phyloP scores from a whole-genome alignment of 2,113 vertebrate species.

The Morone chrysops region DNA sequence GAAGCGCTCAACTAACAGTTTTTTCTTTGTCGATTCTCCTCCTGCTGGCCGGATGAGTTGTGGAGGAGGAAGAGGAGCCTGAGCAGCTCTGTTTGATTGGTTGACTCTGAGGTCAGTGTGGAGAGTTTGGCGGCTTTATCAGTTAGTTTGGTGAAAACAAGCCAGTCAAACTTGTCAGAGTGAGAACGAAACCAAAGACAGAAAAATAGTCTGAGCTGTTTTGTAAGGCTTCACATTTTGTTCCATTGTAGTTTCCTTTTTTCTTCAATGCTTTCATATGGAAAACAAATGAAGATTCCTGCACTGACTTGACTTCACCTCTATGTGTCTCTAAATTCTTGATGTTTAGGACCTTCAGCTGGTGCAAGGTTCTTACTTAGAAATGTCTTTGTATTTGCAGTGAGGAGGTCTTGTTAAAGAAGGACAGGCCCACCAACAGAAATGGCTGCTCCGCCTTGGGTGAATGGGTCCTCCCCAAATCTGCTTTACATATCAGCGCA shows the following conservation, averaged over 20 bases:
- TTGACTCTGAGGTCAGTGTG: conserved; percentile 68
- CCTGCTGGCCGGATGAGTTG: conserved; percentile 87
- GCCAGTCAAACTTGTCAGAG: background rate
- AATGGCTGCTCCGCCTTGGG: too few species aligned
- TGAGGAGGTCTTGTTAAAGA: background rate
- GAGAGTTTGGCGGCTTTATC: conserved; percentile 59
- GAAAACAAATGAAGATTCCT: conserved; percentile 5
- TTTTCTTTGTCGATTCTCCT: conserved; percentile 51
- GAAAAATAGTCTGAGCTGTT: conserved; percentile 18
- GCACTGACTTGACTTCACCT: background rate
- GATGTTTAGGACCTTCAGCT: background rate
- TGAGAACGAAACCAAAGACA: conserved; percentile 13
- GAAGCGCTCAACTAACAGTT: conserved; percentile 71
- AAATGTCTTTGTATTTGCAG: background rate
- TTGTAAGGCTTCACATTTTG: conserved; percentile 7
- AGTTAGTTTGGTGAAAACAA: conserved; percentile 63
- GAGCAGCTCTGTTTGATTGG: conserved; percentile 74
- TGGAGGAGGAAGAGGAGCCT: conserved; percentile 90
- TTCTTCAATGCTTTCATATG: background rate
- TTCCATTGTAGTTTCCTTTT: background rate
- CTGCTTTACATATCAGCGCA: too few species aligned
- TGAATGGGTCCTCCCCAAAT: too few species aligned
- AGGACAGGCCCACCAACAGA: too few species aligned
- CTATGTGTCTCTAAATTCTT: background rate
- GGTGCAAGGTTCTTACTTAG: background rate